Conservation (phyloP, 2,113 vertebrate species). For the Baryphthengus martii region DNA sequence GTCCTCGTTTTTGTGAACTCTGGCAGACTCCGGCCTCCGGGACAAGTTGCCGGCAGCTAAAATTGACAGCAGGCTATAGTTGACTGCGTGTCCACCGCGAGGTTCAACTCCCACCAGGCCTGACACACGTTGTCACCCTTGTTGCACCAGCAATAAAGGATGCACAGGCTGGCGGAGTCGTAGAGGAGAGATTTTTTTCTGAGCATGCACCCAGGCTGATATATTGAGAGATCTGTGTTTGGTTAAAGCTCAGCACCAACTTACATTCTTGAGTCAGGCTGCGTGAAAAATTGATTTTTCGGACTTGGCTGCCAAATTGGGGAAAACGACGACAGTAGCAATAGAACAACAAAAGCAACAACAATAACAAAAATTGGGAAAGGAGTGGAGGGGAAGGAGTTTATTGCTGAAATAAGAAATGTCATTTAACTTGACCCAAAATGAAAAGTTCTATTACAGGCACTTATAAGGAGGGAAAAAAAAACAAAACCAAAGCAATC, state of each 20-base stretch:
- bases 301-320: not conserved
- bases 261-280: not conserved
- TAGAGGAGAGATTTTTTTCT: not conserved
- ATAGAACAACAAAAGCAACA: not conserved
- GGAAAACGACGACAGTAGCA: not conserved
- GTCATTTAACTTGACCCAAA: not conserved
- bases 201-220: not conserved
- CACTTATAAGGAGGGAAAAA: not conserved
- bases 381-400: rapidly evolving
- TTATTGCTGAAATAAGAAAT: not conserved
- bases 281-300: not conserved
- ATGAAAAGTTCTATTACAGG: not conserved
- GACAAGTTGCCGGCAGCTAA: not conserved
- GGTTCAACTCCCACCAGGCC: conserved; percentile 6
- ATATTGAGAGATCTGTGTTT: rapidly evolving
- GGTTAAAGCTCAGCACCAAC: not conserved
- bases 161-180: rapidly evolving
- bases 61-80: conserved; percentile 5
- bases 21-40: not conserved
- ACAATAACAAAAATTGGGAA: not conserved
- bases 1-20: not conserved
- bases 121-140: not conserved
- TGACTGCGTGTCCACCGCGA: not conserved
- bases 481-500: not conserved
- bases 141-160: not conserved